These are phyloP conservation scores for Diplazon laetatorius DNA, from an alignment of 2,888 invertebrate genomes.

Conservation along the genomic window DNA sequence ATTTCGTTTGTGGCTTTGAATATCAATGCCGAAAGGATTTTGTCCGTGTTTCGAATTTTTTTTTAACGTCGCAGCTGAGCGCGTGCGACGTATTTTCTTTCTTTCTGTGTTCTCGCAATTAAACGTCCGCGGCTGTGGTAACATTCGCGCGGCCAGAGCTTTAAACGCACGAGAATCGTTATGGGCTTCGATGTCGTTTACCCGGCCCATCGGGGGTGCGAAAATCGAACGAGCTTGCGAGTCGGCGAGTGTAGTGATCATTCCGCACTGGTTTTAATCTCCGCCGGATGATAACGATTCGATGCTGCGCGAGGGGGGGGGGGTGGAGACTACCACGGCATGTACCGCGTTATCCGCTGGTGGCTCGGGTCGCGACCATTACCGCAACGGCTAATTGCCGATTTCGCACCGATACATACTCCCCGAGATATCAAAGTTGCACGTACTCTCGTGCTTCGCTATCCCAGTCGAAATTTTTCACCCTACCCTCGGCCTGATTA, in stretches of 20 bases:
- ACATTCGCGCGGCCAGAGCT: conserved; percentile 22
- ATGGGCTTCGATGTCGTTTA: conserved; percentile 18
- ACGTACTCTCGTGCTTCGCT: neutral
- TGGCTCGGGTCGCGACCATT: conserved; percentile 29
- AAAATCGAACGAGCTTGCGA: conserved; percentile 19
- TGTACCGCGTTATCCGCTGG: conserved; percentile 34
- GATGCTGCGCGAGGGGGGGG: neutral
- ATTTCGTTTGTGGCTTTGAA: no score
- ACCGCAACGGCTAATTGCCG: conserved; percentile 52
- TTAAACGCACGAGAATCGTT: conserved; percentile 42
- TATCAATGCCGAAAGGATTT: conserved; percentile 25
- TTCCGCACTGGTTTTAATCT: conserved; percentile 32
- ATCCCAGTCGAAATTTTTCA: no score
- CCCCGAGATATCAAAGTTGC: neutral
- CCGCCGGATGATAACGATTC: no score
- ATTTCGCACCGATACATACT: neutral
- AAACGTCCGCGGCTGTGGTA: conserved; percentile 56
- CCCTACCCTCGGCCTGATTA: no score
- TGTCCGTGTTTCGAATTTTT: conserved; percentile 40
- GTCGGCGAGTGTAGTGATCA: conserved; percentile 55
- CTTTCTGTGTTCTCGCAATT: no score
- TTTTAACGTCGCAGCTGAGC: no score
- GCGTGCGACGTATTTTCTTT: no score
- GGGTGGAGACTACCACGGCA: neutral
- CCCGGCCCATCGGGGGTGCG: conserved; percentile 11